A percentile compares a stretch with the other conserved stretches of the same genome.
These are phyloP conservation scores for Parauchenoglanis ngamensis DNA, from an alignment of 2,797 vertebrate genomes.

Conservation along the genomic window DNA sequence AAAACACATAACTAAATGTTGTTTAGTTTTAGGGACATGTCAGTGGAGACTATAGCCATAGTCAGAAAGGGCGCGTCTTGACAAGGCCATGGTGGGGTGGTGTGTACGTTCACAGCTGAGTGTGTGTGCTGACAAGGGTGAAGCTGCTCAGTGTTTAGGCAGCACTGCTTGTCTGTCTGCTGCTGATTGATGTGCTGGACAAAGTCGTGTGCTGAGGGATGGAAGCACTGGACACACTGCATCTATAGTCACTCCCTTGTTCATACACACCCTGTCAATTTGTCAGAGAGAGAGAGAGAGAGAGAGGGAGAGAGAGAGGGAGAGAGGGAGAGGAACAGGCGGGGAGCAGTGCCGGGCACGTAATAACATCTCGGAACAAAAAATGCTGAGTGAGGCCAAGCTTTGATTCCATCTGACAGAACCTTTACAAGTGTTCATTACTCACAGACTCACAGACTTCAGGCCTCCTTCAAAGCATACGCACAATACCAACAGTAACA, in stretches of 20 bases:
- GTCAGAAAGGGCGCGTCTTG: neutral
- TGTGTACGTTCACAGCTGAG: neutral
- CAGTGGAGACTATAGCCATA: neutral
- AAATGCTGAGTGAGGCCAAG: conserved; percentile 82
- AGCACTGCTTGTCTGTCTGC: conserved; percentile 11
- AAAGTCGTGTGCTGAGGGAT: conserved; percentile 27
- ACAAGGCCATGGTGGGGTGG: neutral
- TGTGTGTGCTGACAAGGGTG: conserved; percentile 21
- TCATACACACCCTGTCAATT: conserved; percentile 75
- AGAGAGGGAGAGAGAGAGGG: conserved; percentile 57
- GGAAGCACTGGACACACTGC: conserved; percentile 67
- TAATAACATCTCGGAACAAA: conserved; percentile 82
- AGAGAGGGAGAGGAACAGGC: conserved; percentile 41
- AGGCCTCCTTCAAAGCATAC: conserved; percentile 68
- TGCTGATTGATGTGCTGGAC: conserved; percentile 55
- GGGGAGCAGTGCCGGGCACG: conserved; percentile 63
- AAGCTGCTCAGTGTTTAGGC: conserved; percentile 9
- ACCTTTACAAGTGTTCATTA: conserved; percentile 87
- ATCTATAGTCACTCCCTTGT: conserved; percentile 70
- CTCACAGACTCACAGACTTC: conserved; percentile 80
- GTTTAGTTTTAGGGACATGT: neutral
- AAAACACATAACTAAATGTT: neutral
- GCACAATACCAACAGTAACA: conserved; percentile 13
- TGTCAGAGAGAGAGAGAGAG: conserved; percentile 67
- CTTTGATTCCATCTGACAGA: conserved; percentile 87